These are phyloP conservation scores for Erinaceus europaeus DNA, from an alignment of 2,113 vertebrate genomes.

Conservation along the genomic window DNA sequence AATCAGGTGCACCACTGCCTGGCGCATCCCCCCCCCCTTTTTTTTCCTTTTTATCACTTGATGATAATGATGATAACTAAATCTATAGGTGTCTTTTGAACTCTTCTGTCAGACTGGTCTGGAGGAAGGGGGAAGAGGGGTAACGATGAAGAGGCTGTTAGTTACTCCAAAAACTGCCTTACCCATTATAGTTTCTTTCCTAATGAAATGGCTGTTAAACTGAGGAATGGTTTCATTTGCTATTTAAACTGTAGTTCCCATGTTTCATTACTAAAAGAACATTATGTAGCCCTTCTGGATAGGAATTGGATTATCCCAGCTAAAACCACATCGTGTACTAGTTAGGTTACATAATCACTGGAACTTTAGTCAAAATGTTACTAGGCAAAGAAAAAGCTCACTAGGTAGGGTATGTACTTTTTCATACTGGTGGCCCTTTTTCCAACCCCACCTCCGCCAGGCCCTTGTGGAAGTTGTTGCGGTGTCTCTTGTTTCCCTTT, in stretches of 20 bases:
- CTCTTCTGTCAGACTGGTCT: not conserved
- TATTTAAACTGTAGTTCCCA: conserved; percentile 8
- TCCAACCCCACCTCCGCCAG: no score
- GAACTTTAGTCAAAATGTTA: not conserved
- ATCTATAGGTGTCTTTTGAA: not conserved
- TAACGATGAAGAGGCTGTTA: not conserved
- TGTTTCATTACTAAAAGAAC: conserved; percentile 14
- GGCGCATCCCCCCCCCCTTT: no score
- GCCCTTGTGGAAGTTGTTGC: no score
- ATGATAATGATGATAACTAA: no score
- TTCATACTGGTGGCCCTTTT: no score
- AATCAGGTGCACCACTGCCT: no score
- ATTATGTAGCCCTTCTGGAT: not conserved
- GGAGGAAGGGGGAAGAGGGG: not conserved
- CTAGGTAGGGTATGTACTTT: no score
- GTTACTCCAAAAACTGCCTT: no score
- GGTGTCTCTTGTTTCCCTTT: no score
- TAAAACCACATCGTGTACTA: not conserved
- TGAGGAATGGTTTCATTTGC: conserved; percentile 23
- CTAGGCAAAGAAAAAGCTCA: no score
- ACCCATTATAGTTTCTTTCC: not conserved
- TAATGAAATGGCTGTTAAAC: conserved; percentile 25
- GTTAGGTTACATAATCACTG: no score
- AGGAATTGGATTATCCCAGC: conserved; percentile 13
- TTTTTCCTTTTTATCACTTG: no score